These are phyloP conservation scores for Chaitophorus viminalis DNA, from an alignment of 2,888 invertebrate genomes.

Conservation along the genomic window DNA sequence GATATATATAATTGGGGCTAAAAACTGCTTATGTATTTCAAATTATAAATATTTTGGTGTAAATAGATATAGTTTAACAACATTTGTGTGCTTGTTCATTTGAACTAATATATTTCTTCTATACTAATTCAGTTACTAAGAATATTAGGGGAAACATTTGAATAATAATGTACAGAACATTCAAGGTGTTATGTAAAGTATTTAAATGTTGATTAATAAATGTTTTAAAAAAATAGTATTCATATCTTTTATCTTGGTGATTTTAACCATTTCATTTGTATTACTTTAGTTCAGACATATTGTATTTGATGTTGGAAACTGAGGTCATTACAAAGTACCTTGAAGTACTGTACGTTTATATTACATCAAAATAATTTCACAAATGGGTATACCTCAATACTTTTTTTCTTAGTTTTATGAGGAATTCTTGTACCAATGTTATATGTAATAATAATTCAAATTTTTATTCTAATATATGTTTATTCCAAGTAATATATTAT, in stretches of 20 bases:
- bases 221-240: background rate
- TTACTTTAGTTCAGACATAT: background rate
- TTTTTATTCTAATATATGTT: background rate
- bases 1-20: constrained; percentile 34
- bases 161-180: constrained; percentile 42
- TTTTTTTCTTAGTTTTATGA: background rate
- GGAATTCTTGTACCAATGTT: background rate
- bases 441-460: background rate
- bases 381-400: background rate
- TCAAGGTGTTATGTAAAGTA: background rate
- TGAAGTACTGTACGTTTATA: constrained; percentile 21
- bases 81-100: constrained; percentile 53
- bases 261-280: background rate
- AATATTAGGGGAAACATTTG: background rate
- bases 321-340: background rate
- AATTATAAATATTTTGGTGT: constrained; percentile 53
- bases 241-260: background rate
- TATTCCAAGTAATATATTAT: background rate
- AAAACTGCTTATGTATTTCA: constrained; percentile 38
- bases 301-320: background rate
- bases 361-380: background rate
- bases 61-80: constrained; percentile 57
- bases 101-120: constrained; percentile 59
- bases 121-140: constrained; percentile 54
- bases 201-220: background rate